Evolutionary conservation across 2,888 invertebrate genomes (phyloP).

Genomic region (Pristionchus mayeri): DNA sequence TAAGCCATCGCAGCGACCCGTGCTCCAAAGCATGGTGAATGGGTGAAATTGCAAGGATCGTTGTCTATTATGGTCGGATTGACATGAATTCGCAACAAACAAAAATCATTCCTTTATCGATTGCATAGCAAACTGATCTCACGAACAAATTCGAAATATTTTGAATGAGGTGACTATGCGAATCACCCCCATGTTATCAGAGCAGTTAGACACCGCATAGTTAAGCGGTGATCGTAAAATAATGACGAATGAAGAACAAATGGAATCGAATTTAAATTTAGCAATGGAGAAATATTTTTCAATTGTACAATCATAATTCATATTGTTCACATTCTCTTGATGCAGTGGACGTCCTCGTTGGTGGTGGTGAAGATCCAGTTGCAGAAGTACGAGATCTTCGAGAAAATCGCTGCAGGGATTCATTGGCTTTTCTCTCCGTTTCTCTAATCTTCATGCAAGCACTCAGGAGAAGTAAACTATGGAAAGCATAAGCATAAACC

Average conservation of each 20-base stretch:
- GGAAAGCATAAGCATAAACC: no score
- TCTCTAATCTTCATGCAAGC: no score
- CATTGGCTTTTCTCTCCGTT: background rate
- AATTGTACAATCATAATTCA: background rate
- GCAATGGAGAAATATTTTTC: no score
- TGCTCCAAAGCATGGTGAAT: background rate
- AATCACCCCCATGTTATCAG: background rate
- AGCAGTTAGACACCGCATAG: background rate
- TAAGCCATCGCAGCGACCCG: background rate
- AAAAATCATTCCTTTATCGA: background rate
- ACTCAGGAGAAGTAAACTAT: no score
- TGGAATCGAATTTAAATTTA: no score
- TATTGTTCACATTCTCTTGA: constrained; percentile 8
- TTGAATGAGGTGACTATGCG: background rate
- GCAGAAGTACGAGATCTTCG: constrained; percentile 13
- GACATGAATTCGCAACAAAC: background rate
- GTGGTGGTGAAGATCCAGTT: background rate
- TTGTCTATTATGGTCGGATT: background rate
- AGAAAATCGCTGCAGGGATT: constrained; percentile 1
- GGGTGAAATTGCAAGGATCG: background rate
- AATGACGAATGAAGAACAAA: no score
- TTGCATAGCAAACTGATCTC: background rate
- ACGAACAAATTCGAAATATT: background rate
- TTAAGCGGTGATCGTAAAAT: background rate
- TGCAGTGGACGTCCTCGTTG: constrained; percentile 23